These are phyloP conservation scores for Hemichromis elongatus DNA, from an alignment of 2,113 vertebrate genomes.

Conservation along the genomic window DNA sequence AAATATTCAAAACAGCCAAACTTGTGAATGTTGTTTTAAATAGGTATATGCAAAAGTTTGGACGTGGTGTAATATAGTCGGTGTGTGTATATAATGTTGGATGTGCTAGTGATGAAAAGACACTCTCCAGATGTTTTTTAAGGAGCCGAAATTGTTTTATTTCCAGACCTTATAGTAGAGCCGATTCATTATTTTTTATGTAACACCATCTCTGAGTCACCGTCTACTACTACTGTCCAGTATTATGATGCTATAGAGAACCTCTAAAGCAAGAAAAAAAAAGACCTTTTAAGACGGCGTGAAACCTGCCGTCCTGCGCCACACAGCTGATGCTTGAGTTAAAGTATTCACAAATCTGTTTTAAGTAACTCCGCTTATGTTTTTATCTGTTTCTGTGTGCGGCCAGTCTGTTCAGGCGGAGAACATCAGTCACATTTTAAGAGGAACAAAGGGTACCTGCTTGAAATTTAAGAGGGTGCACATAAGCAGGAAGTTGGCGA, in stretches of 20 bases:
- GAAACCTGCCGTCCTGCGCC: not conserved
- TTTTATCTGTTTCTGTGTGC: not conserved
- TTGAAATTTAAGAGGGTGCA: not conserved
- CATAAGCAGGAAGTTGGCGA: not conserved
- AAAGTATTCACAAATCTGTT: not conserved
- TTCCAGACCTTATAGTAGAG: not conserved
- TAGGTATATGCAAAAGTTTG: conserved; percentile 49
- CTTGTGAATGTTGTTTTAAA: conserved; percentile 43
- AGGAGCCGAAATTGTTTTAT: not conserved
- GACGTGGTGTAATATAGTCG: conserved; percentile 40
- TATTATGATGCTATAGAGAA: not conserved
- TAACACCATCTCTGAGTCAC: not conserved
- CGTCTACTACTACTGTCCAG: not conserved
- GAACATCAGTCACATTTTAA: not conserved
- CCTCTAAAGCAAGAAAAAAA: not conserved
- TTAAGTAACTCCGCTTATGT: not conserved
- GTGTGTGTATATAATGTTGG: conserved; percentile 13
- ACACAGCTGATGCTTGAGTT: not conserved
- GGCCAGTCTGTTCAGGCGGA: not conserved
- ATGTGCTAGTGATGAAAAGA: conserved; percentile 12
- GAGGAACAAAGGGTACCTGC: not conserved
- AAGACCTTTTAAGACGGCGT: not conserved
- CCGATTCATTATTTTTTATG: not conserved
- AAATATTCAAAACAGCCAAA: conserved; percentile 45
- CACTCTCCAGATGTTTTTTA: conserved; percentile 18